phyloP scores from a whole-genome alignment of 2,888 invertebrate genomes.

The Calliphora vomitoria region DNA sequence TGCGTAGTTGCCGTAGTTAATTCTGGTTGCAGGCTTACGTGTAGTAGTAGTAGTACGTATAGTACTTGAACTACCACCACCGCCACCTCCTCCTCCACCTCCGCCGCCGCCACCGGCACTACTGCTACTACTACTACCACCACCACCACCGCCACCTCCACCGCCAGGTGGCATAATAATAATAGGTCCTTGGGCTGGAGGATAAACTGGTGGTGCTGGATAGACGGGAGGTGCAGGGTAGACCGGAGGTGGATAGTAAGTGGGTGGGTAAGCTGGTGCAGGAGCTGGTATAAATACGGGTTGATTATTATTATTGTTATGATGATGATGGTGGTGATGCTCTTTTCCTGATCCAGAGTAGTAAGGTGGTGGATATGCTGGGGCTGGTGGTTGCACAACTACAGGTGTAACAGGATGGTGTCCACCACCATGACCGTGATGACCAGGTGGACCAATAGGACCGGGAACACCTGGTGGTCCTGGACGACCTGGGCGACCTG shows the following conservation, averaged over 20 bases:
- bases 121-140: not conserved
- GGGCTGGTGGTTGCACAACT: slow-evolving; percentile 28
- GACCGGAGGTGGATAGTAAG: not conserved
- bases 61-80: not conserved
- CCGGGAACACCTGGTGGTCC: slow-evolving; percentile 30
- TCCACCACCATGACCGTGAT: not conserved
- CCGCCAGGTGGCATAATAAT: slow-evolving; percentile 28
- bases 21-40: not conserved
- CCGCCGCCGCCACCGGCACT: no score
- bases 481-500: slow-evolving; percentile 1
- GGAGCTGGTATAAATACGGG: not conserved
- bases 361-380: not conserved
- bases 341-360: not conserved
- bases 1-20: not conserved
- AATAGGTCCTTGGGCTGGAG: slow-evolving; percentile 27
- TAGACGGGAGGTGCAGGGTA: not conserved
- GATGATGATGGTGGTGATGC: slow-evolving; percentile 50
- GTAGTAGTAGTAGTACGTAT: not conserved
- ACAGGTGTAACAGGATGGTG: slow-evolving; percentile 5
- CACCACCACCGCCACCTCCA: not conserved
- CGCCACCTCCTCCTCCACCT: not conserved
- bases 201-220: slow-evolving; percentile 12
- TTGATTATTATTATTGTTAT: slow-evolving; percentile 31
- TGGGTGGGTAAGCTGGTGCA: not conserved
- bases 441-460: slow-evolving; percentile 8